Percentiles rank a stretch among this genome's conserved stretches.
Evolutionary conservation across 2,888 invertebrate genomes (phyloP).

Genomic region (Exocentrus adspersus): DNA sequence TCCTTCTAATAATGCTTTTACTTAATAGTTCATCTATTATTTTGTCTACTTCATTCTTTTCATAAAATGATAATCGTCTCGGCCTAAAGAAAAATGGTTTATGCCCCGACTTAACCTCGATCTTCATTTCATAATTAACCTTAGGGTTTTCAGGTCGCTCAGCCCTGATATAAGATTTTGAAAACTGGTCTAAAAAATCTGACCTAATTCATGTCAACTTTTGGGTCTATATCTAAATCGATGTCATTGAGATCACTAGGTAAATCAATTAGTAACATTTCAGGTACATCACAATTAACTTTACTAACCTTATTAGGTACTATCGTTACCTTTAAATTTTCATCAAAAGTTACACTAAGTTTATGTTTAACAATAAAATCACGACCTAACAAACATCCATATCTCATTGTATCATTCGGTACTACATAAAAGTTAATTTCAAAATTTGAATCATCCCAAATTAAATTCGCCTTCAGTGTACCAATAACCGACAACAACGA

Average conservation of each 20-base stretch:
- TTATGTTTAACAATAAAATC: too few relatives aligned
- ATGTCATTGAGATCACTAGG: background rate
- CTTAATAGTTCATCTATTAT: slow-evolving; percentile 29
- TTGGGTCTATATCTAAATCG: background rate
- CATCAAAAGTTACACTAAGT: too few relatives aligned
- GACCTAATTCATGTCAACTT: background rate
- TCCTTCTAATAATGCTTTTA: slow-evolving; percentile 22
- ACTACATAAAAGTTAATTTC: too few relatives aligned
- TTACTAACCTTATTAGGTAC: too few relatives aligned
- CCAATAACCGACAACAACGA: too few relatives aligned
- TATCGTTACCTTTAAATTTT: too few relatives aligned
- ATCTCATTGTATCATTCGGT: too few relatives aligned
- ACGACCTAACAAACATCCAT: too few relatives aligned
- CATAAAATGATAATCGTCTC: slow-evolving; percentile 27
- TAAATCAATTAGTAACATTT: background rate
- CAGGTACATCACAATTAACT: too few relatives aligned
- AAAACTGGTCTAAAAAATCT: background rate
- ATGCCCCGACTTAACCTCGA: slow-evolving; percentile 3
- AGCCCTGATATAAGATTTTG: background rate
- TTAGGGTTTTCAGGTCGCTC: background rate
- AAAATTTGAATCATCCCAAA: too few relatives aligned
- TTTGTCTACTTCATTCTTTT: slow-evolving; percentile 30
- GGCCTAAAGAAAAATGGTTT: slow-evolving; percentile 28
- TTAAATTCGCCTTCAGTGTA: too few relatives aligned
- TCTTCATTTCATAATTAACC: slow-evolving; percentile 3